phyloP scores from a whole-genome alignment of 2,113 vertebrate species.

The Orientallactaga bullata region DNA sequence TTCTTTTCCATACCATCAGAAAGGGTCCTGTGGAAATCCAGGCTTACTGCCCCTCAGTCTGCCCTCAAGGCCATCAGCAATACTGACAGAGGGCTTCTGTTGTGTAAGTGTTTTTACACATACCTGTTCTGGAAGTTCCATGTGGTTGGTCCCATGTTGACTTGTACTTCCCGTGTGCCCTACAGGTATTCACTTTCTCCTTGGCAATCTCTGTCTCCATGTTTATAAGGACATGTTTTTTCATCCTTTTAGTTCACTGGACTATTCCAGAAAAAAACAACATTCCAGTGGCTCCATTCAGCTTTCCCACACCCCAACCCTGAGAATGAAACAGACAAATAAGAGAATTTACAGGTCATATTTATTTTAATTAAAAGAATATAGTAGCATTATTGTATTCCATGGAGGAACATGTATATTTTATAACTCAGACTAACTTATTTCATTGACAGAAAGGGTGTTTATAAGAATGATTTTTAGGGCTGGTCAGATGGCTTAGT shows the following conservation, averaged over 20 bases:
- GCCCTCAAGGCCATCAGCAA: background rate
- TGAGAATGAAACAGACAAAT: background rate
- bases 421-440: conserved; percentile 8
- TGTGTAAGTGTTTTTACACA: background rate
- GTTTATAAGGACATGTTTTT: background rate
- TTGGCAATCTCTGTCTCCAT: background rate
- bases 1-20: background rate
- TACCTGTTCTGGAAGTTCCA: background rate
- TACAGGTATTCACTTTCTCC: background rate
- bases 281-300: background rate
- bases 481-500: no score
- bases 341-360: background rate
- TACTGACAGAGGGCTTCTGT: background rate
- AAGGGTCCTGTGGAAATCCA: background rate
- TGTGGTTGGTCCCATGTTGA: background rate
- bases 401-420: background rate
- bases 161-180: background rate
- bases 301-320: background rate
- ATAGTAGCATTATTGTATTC: conserved; percentile 5
- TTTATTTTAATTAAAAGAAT: conserved; percentile 31
- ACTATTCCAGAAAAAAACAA: background rate
- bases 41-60: background rate
- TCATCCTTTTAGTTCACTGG: background rate
- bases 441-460: background rate
- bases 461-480: conserved; percentile 15